Evolutionary conservation across 2,888 invertebrate genomes (phyloP), one percentile per base, ranked within the genome.

Genomic region (Oxytorus armatus): DNA sequence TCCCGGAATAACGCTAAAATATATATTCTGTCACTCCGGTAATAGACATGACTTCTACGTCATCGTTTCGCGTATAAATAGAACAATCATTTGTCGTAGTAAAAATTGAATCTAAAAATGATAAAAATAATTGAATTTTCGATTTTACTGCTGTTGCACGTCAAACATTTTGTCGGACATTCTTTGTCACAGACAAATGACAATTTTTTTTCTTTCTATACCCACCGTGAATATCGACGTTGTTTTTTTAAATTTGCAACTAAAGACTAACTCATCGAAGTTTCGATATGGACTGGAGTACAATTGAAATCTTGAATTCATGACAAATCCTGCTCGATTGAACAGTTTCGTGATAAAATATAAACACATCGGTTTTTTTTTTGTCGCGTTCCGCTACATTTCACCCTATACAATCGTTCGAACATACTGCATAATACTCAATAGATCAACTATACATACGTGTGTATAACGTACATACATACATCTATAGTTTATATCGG

Each of bases 1-100:
- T 25, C 49, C 53, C 55, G 25, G 11, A 61, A 57, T 66, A 68
- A 66, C 14, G 29, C 47, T 14, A 76, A 76, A 68, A 61, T 29
- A 51, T n/a, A n/a, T 51, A 8, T 51, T 11, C 21, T 36, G 11
- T 49, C 57, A 0, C n/a, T 0, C 29, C n/a, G 33, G 16, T 16
- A 16, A 16, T 42, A 23, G 61, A 23, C 23, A 49, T 51, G 10
- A 36, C 8, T 1, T 36, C 36, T 36, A 36, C 10, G 36, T 36
- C 36, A 3, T 36, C 36, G 8, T n/a, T 18, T 57, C 36, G 10
- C 16, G n/a, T 18, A 36, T 36, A 57, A n/a, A 18, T 10, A 14
- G 36, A 18, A 11, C n/a, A 7, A 59, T 1, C n/a, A 59, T 59
- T 57, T 16, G 57, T 33, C 33, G 11, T 4, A 10, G 1, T 36